Conservation (phyloP, 2,113 vertebrate species). For the Colinus virginianus region DNA sequence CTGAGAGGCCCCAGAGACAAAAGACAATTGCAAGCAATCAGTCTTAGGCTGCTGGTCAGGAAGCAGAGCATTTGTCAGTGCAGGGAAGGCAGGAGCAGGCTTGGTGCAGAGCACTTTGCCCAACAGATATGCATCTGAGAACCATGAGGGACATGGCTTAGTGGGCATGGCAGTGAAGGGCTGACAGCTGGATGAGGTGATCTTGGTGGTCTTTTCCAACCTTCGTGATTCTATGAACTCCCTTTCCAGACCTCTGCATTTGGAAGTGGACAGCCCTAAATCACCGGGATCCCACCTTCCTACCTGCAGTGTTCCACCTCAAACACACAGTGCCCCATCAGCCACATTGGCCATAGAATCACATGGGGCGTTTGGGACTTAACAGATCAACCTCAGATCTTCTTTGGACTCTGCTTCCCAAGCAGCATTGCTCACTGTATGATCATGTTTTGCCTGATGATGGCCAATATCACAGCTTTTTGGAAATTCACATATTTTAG, state of each 20-base stretch:
- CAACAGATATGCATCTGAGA: neutral
- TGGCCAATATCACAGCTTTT: neutral
- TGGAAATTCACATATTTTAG: accelerated
- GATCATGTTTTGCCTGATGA: neutral
- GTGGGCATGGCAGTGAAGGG: no score
- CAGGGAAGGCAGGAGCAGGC: neutral
- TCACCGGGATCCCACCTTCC: neutral
- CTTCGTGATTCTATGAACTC: no score
- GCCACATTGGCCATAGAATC: neutral
- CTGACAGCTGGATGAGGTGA: no score
- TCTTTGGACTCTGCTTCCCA: neutral
- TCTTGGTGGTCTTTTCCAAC: no score
- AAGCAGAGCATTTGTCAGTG: neutral
- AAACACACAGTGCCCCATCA: neutral
- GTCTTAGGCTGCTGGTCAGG: neutral
- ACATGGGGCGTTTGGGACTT: neutral
- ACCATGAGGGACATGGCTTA: no score
- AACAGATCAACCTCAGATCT: neutral
- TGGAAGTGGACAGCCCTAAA: no score
- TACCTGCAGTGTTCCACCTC: neutral
- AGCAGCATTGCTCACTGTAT: neutral
- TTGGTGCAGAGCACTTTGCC: neutral
- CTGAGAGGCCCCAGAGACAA: neutral
- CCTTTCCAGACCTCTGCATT: neutral
- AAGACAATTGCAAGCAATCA: neutral